These are phyloP conservation scores for Delichon dasypus DNA, from an alignment of 2,797 vertebrate genomes.

Conservation along the genomic window DNA sequence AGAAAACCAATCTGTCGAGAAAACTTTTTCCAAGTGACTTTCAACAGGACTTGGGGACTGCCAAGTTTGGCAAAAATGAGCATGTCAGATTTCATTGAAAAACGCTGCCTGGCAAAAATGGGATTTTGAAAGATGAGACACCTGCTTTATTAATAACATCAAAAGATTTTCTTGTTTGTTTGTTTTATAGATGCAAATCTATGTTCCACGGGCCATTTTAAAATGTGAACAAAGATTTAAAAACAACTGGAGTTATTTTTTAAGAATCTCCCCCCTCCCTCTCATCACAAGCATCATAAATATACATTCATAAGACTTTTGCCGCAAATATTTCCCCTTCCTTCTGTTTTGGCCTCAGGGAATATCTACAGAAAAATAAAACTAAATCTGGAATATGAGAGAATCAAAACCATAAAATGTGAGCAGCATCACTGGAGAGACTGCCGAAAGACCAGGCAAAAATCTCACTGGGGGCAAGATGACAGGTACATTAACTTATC, in stretches of 20 bases:
- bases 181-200: constrained; percentile 6
- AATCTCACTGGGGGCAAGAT: constrained; percentile 16
- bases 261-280: background rate
- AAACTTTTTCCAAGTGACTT: constrained; percentile 33
- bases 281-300: constrained; percentile 52
- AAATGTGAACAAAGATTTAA: constrained; percentile 37
- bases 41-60: constrained; percentile 56
- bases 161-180: background rate
- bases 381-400: background rate
- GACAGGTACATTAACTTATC: constrained; percentile 21
- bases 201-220: constrained; percentile 39
- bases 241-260: constrained; percentile 19
- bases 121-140: constrained; percentile 65
- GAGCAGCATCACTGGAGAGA: background rate
- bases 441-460: background rate
- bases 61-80: constrained; percentile 65
- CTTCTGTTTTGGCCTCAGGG: constrained; percentile 54
- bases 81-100: constrained; percentile 67
- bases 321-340: constrained; percentile 7
- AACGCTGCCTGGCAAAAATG: constrained; percentile 65
- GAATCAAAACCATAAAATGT: constrained; percentile 19
- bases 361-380: constrained; percentile 30
- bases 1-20: constrained; percentile 11
- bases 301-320: background rate
- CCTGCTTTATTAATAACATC: constrained; percentile 66